Base-by-base conservation (phyloP, 2,888 invertebrate species). In the Diplazon laetatorius region DNA sequence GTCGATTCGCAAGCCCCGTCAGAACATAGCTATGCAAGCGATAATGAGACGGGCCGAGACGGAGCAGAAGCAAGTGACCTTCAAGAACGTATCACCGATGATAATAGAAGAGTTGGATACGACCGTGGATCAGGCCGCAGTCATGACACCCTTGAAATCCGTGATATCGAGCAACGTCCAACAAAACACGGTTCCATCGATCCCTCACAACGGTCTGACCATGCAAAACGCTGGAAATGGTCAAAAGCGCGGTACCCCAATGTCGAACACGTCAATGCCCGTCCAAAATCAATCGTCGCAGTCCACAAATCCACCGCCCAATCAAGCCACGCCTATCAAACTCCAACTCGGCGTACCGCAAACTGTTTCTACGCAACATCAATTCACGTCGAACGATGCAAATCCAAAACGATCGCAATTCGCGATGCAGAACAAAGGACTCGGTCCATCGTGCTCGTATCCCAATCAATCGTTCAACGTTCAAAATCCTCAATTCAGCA, bases 11-110 rank as follows among this genome's bases (percentile, higher is more conserved):
- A 90, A 89, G 70, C 89, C 88, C 0, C 84, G 96, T 78, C 95
- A 96, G 87, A 97, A 96, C 90, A 95, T 96, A 55, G 96, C 96
- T 0, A 94, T 97, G 92, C 95, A 95, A 74, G 95, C 95, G 79
- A 95, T 95, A 86, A 94, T 95, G 92, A 92, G 94, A 81, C 94
- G 95, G 79, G 94, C 95, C 82, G 95, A 95, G 87, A 94, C 94
- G 82, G 93, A 92, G 55, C 94, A 94, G 85, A 95, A 95, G 88
- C 95, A 95, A 92, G 89, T 89, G 42, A 89, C 89, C 8, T 90
- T 90, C 30, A 89, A 87, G 65, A 90, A 90, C 60, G 81, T 88
- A 6, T 89, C 90, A 0, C 90, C 90, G 1, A 84, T 87, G 16
- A 84, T 85, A 22, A 81, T 86, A 3, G 88, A 88, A 39, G 88